Conservation (phyloP, 2,888 invertebrate genomes). For the Megalurothrips usitatus region DNA sequence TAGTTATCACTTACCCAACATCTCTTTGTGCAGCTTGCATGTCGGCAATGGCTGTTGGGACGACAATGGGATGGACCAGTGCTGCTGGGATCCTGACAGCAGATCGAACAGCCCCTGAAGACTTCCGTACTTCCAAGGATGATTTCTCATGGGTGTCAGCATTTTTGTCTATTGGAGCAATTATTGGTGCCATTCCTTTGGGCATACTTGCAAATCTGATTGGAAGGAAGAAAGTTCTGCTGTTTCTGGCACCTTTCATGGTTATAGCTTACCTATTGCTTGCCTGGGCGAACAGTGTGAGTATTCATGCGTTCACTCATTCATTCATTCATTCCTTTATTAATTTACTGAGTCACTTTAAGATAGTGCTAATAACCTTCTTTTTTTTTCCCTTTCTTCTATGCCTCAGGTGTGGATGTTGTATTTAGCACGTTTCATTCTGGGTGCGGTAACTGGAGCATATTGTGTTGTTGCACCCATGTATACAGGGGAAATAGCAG, state of each 20-base stretch:
- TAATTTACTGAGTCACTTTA: background rate
- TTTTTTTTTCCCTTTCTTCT: background rate
- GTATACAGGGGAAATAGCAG: conserved; percentile 80
- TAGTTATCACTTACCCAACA: background rate
- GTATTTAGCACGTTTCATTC: background rate
- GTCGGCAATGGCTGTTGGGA: background rate
- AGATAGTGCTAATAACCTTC: background rate
- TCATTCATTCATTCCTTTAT: background rate
- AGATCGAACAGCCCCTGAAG: background rate
- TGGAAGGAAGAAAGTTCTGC: conserved; percentile 65
- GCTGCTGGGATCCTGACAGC: background rate
- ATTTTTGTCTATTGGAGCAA: conserved; percentile 64
- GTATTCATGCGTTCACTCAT: background rate
- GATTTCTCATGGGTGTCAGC: conserved; percentile 68
- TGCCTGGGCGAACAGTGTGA: conserved; percentile 56
- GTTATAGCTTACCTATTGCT: conserved; percentile 67
- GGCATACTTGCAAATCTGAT: conserved; percentile 62
- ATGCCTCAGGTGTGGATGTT: background rate
- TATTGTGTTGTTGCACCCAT: conserved; percentile 80
- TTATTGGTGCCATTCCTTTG: conserved; percentile 65
- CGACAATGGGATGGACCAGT: background rate
- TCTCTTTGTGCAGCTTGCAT: background rate
- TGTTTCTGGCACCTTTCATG: conserved; percentile 61
- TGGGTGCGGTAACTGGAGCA: conserved; percentile 52
- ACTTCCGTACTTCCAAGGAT: conserved; percentile 44